phyloP scores from a whole-genome alignment of 2,888 invertebrate species.

The Tachina fera region DNA sequence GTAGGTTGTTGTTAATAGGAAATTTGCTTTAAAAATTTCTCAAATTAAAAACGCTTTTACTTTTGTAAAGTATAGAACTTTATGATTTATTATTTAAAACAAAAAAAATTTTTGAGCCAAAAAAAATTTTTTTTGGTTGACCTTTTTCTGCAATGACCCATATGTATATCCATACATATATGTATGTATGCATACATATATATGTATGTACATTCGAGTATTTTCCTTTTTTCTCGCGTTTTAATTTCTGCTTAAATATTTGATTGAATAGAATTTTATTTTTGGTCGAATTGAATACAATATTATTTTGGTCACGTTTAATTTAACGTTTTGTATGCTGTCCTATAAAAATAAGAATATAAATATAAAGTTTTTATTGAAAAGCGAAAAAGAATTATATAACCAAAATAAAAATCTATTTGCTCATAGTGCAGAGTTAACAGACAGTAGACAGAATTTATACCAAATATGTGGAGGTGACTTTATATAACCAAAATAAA shows the following conservation, averaged over 20 bases:
- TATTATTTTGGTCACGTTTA: constrained; percentile 62
- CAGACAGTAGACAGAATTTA: neutral
- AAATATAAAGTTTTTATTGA: neutral
- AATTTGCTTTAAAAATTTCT: too few species aligned
- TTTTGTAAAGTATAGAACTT: too few species aligned
- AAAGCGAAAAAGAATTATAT: neutral
- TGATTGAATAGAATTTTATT: constrained; percentile 5
- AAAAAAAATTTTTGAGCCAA: too few species aligned
- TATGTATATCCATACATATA: too few species aligned
- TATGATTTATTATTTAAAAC: too few species aligned
- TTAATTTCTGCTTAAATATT: constrained; percentile 13
- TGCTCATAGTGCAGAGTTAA: neutral
- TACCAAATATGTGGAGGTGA: too few species aligned
- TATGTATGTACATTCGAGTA: too few species aligned
- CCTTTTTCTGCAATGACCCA: too few species aligned
- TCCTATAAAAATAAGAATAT: constrained; percentile 22
- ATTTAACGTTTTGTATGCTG: constrained; percentile 24
- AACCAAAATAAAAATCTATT: neutral
- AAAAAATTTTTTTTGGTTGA: too few species aligned
- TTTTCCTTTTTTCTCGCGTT: constrained; percentile 4
- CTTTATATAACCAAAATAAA: neutral
- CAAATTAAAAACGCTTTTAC: too few species aligned
- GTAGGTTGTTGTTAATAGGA: too few species aligned
- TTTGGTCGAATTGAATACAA: neutral
- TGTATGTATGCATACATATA: too few species aligned